Evolutionary conservation across 2,888 invertebrate species (phyloP), one percentile per base, ranked within the genome.

Genomic region (Tenthredo notha): DNA sequence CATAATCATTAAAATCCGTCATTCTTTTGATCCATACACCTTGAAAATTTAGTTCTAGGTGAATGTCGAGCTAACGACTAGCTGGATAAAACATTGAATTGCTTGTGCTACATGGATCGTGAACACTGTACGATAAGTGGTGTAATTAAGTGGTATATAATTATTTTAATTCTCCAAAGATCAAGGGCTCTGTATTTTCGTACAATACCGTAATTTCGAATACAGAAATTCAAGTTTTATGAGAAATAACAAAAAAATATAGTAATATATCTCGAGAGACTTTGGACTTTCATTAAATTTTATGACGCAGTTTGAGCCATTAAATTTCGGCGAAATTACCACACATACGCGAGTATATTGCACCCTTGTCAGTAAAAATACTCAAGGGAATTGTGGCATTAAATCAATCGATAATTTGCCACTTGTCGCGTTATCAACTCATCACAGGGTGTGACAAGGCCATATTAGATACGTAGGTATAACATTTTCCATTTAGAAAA

Each of bases 401-500:
- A 29, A 21, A 40, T 47, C 25, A n/a, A 77, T 54, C 77, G 77
- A 72, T 72, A n/a, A 9, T 77, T 54, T 18, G 33, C 54, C n/a
- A 77, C 25, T 40, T 29, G 33, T 77, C n/a, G 29, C 40, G 9
- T 74, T 74, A 74, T 74, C 43, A 40, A 74, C 43, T 25, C 72
- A 58, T 61, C 61, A 18, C 25, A 61, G 40, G 61, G 61, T 80
- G 37, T 40, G 12, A 37, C 80, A 61, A 80, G 80, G 80, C 21
- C 80, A 5, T 61, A 21, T 18, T 80, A n/a, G 25, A 80, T 61
- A 25, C 21, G 21, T 54, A 29, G 21, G 75, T 50, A 70, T 18
- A 37, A 18, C 58, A n/a, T 80, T 80, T 61, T 61, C 61, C 80
- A 80, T 80, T 80, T 12, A 80, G 58, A 40, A 80, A 15, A 80